phyloP scores from a whole-genome alignment of 2,797 vertebrate species.

The Phrynocephalus vlangalii region DNA sequence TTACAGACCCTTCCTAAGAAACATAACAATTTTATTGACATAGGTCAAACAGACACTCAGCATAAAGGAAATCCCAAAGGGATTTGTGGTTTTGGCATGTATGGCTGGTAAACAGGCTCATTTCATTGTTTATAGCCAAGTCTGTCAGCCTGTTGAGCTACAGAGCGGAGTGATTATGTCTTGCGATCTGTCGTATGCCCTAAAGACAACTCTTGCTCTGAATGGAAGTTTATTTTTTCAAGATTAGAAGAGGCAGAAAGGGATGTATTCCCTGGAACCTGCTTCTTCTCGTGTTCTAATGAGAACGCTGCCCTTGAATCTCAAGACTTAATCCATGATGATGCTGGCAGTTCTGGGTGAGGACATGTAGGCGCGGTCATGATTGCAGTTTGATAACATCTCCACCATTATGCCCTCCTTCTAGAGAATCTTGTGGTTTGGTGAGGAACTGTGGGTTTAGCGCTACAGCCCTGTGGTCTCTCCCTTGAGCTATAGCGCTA shows the following conservation, averaged over 20 bases:
- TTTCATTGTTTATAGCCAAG: neutral
- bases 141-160: neutral
- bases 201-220: neutral
- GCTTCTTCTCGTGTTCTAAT: neutral
- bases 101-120: neutral
- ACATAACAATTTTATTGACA: neutral
- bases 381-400: too few species aligned
- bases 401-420: too few species aligned
- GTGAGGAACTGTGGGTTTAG: too few species aligned
- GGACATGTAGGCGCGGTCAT: too few species aligned
- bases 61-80: neutral
- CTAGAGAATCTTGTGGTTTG: too few species aligned
- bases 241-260: neutral
- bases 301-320: neutral
- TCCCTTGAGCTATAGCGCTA: too few species aligned
- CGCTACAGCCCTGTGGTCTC: too few species aligned
- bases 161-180: neutral
- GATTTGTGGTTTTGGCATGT: constrained; percentile 9
- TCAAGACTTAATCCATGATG: neutral
- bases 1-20: neutral
- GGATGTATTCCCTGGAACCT: neutral
- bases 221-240: neutral
- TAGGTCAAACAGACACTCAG: neutral
- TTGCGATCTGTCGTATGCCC: neutral
- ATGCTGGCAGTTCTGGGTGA: neutral